Percentiles rank a stretch among this genome's conserved stretches.
These are phyloP conservation scores for Synodontis membranacea DNA, from an alignment of 2,113 vertebrate genomes.

Conservation along the genomic window DNA sequence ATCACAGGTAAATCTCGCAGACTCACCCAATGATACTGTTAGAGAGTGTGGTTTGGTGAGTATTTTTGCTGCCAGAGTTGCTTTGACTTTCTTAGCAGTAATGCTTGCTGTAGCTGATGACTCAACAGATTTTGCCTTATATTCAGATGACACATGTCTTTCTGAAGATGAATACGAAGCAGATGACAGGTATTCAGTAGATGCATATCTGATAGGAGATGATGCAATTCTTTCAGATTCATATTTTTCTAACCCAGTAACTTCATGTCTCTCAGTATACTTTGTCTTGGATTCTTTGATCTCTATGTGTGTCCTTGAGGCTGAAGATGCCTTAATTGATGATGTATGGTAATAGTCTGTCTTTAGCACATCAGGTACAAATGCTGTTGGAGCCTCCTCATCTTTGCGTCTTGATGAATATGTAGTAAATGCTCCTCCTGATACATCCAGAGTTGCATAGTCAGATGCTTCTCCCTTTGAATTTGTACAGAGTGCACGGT, in stretches of 20 bases:
- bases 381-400: slow-evolving; percentile 78
- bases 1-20: slow-evolving; percentile 88
- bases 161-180: slow-evolving; percentile 63
- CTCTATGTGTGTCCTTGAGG: slow-evolving; percentile 80
- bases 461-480: slow-evolving; percentile 94
- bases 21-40: slow-evolving; percentile 84
- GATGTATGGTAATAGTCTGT: slow-evolving; percentile 87
- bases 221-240: slow-evolving; percentile 74
- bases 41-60: slow-evolving; percentile 92
- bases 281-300: slow-evolving; percentile 85
- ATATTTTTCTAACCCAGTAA: slow-evolving; percentile 77
- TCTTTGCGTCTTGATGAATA: slow-evolving; percentile 88
- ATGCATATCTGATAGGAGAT: slow-evolving; percentile 68
- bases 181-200: slow-evolving; percentile 72
- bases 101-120: slow-evolving; percentile 77
- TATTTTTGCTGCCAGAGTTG: slow-evolving; percentile 84
- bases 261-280: slow-evolving; percentile 81
- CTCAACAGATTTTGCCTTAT: slow-evolving; percentile 72
- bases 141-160: slow-evolving; percentile 58
- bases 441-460: slow-evolving; percentile 92
- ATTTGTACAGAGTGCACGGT: slow-evolving; percentile 89
- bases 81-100: slow-evolving; percentile 79
- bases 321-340: slow-evolving; percentile 86
- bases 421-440: slow-evolving; percentile 85
- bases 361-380: slow-evolving; percentile 86